These are phyloP conservation scores for Chrysina gloriosa DNA, from an alignment of 2,888 invertebrate genomes.

Conservation along the genomic window DNA sequence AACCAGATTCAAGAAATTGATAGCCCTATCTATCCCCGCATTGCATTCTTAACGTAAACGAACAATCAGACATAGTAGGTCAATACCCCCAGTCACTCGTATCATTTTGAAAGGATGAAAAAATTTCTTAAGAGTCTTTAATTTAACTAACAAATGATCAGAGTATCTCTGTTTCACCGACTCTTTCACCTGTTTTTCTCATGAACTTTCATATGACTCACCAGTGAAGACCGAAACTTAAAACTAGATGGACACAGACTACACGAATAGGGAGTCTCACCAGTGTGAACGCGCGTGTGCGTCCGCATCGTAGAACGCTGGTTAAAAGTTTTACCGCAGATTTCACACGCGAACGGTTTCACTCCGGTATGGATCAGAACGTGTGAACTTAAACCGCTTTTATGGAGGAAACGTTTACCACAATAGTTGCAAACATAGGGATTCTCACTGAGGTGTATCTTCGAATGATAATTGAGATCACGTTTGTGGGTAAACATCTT, in stretches of 20 bases:
- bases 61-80: no score
- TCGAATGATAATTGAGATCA: not conserved
- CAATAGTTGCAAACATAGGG: conserved; percentile 8
- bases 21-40: no score
- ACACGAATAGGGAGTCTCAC: conserved; percentile 10
- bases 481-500: conserved; percentile 4
- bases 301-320: not conserved
- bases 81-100: no score
- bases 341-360: conserved; percentile 18
- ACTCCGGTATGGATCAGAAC: conserved; percentile 3
- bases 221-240: conserved; percentile 1
- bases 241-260: not conserved
- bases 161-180: no score
- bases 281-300: conserved; percentile 22
- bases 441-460: not conserved
- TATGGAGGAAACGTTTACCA: conserved; percentile 2
- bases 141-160: no score
- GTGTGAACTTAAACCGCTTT: conserved; percentile 6
- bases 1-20: no score
- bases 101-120: no score
- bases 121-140: no score
- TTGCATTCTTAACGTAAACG: no score
- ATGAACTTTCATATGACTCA: conserved; percentile 20
- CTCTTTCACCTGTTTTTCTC: conserved; percentile 2
- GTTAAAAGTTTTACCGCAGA: conserved; percentile 8